phyloP scores from a whole-genome alignment of 2,888 invertebrate genomes.

The Lacanobia oleracea region DNA sequence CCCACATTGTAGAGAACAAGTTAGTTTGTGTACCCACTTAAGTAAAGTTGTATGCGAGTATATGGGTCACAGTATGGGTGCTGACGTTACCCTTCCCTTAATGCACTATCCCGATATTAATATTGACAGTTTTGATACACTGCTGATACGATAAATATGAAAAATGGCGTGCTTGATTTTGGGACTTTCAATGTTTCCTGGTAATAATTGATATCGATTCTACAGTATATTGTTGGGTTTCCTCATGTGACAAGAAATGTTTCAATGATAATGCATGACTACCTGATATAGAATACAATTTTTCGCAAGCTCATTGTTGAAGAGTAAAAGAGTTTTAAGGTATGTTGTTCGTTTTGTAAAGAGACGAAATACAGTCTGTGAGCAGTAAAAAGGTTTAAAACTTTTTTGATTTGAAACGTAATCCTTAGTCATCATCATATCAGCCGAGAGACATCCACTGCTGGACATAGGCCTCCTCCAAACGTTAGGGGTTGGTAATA shows the following conservation, averaged over 20 bases:
- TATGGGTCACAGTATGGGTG: slow-evolving; percentile 39
- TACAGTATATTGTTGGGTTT: background rate
- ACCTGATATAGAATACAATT: too few relatives aligned
- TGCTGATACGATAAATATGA: slow-evolving; percentile 6
- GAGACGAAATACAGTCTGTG: too few relatives aligned
- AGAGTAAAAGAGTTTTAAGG: too few relatives aligned
- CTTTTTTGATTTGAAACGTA: background rate
- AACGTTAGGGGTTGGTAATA: too few relatives aligned
- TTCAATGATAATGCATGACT: too few relatives aligned
- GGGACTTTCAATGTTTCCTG: background rate
- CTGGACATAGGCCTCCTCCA: too few relatives aligned
- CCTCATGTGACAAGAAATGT: background rate
- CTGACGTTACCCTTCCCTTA: slow-evolving; percentile 17
- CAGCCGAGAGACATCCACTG: too few relatives aligned
- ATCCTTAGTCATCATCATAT: too few relatives aligned
- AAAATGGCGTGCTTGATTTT: slow-evolving; percentile 21
- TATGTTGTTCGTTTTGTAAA: too few relatives aligned
- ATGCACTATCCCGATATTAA: slow-evolving; percentile 45
- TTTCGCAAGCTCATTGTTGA: too few relatives aligned
- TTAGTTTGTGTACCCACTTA: slow-evolving; percentile 52
- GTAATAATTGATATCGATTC: background rate
- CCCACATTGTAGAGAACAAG: slow-evolving; percentile 13
- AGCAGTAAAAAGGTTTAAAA: background rate
- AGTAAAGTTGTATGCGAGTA: slow-evolving; percentile 35
- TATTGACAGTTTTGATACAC: slow-evolving; percentile 27